Base-by-base conservation (phyloP, 2,113 vertebrate genomes). In the Anolis carolinensis region DNA sequence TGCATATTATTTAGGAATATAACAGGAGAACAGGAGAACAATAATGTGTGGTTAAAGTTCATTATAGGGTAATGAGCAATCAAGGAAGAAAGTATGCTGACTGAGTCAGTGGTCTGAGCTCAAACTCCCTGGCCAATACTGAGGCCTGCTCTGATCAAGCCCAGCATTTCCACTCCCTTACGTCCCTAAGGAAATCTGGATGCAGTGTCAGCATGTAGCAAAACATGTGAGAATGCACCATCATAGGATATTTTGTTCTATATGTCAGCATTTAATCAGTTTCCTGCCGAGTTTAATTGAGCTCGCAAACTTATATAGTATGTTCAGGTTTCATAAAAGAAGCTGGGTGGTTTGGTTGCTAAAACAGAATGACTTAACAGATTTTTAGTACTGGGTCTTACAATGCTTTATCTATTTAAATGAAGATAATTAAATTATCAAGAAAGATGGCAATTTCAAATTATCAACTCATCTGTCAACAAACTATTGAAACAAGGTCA, bases 401-500 rank as follows among this genome's bases (percentile, higher is more conserved):
- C 63, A 75, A 80, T 86, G 20, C 1, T 36, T 21, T 80, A 30
- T 11, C 30, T 87, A 30, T 78, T 88, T 80, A n/a, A 85, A 68
- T 23, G 52, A 14, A 83, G 79, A 83, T 67, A 50, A 86, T 34
- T 74, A 88, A 85, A 82, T 34, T 30, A 44, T 13, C 44, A 70
- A 88, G 81, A 73, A 55, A 48, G 20, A 27, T 82, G 32, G 78
- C 59, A 78, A 48, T 79, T 86, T 70, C 74, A 85, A 23, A 63
- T 89, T 90, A 75, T 74, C 55, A 84, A 74, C 4, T 83, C 2
- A 0, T 59, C 59, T 13, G 30, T 85, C 82, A 86, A 32, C 79
- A 89, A 87, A 30, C 83, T 89, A 88, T 74, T 70, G 78, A 86
- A 88, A 59, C 2, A 71, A 59, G 79, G 85, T 83, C 59, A 83